These are phyloP conservation scores for Myotis brandtii DNA, from an alignment of 2,113 vertebrate species.

Conservation along the genomic window DNA sequence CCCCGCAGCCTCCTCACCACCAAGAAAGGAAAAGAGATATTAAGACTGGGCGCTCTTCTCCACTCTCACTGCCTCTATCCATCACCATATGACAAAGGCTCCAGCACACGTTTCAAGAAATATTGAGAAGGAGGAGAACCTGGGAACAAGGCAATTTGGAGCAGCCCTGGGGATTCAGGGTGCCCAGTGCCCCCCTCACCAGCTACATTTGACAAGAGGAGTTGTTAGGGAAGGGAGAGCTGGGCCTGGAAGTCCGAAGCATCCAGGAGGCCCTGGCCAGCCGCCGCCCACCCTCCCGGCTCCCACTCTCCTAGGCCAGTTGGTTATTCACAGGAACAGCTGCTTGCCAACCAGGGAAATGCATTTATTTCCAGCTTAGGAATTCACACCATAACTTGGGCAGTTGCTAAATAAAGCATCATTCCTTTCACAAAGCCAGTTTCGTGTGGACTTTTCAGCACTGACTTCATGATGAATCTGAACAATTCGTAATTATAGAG, in stretches of 20 bases:
- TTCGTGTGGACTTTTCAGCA: background rate
- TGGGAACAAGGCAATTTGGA: conserved; percentile 49
- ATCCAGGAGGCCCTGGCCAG: accelerated
- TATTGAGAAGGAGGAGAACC: conserved; percentile 52
- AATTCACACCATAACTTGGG: conserved; percentile 47
- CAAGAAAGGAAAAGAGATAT: conserved; percentile 79
- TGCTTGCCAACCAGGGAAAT: conserved; percentile 18
- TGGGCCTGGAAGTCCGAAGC: accelerated
- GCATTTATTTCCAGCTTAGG: conserved; percentile 45
- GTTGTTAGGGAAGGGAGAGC: background rate
- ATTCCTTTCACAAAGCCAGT: background rate
- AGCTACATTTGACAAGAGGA: background rate
- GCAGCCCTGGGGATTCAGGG: background rate
- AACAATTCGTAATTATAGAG: background rate
- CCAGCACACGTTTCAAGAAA: conserved; percentile 52
- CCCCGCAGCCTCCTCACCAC: conserved; percentile 81
- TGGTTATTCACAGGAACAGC: background rate
- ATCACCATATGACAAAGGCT: conserved; percentile 73
- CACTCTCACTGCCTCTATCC: conserved; percentile 64
- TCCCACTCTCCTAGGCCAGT: background rate
- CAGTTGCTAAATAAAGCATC: conserved; percentile 62
- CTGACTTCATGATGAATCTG: background rate
- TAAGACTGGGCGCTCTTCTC: conserved; percentile 65
- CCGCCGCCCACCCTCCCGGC: accelerated
- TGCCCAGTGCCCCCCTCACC: background rate